Base-by-base conservation (phyloP, 2,113 vertebrate genomes). In the Zapus hudsonius region DNA sequence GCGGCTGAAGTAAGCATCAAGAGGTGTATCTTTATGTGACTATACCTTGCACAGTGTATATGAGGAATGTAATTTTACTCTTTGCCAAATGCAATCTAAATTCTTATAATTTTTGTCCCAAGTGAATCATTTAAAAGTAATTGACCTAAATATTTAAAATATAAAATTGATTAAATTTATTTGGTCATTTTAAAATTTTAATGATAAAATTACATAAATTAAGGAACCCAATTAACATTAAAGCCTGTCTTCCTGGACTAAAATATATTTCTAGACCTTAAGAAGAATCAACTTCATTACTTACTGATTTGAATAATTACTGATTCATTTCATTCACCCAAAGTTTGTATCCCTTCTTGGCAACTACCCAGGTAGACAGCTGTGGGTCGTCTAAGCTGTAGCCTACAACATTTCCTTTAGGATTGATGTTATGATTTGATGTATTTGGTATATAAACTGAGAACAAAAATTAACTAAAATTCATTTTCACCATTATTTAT, bases 401-500 rank as follows among this genome's bases (percentile, higher is more conserved):
- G 57, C 19, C 27, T 64, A 8, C 38, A 87, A 19, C 63, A 74
- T 88, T 89, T 86, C 61, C 52, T 78, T 90, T 83, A 52, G 40
- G 70, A 78, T 22, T 66, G 22, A 74, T 73, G 25, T 69, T n/a
- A 92, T 10, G 31, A 69, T 61, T 85, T 81, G 63, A 40, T 69
- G 27, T 66, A 52, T 7, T 70, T 25, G 93, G 20, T 76, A 10
- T 75, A 4, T 90, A 76, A 81, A 81, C 61, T 78, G 5, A 73
- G 10, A 52, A 15, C 11, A 52, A 52, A 15, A 52, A 15, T 10
- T 52, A 52, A 61, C 10, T 92, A 86, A 84, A 76, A 89, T 80
- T 38, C 76, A 85, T 44, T 89, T 95, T 52, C 10, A 59, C 25
- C 15, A 22, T 59, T 81, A 85, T 88, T 93, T 90, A 74, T 44